Percentiles rank a stretch among this genome's conserved stretches.
Evolutionary conservation across 1,140 invertebrate genomes (phyloP).

Genomic region (Cheumatopsyche charites): DNA sequence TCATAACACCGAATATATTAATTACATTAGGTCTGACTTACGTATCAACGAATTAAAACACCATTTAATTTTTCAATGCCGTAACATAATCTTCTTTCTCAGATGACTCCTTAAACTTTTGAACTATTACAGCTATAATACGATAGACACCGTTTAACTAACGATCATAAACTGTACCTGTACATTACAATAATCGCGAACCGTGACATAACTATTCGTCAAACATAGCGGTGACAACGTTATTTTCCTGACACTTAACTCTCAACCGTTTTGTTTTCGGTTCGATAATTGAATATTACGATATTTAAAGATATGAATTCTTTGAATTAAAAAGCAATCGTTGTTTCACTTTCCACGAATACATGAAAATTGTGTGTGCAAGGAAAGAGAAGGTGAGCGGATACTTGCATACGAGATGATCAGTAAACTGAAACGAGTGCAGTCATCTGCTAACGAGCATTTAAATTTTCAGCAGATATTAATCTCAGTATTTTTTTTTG

Average conservation of each 20-base stretch:
- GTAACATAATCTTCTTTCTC: too few species aligned
- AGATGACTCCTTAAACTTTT: too few species aligned
- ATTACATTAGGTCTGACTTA: too few species aligned
- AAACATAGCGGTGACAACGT: conserved; percentile 24
- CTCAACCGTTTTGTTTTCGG: too few species aligned
- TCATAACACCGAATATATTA: too few species aligned
- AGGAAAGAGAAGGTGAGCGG: conserved; percentile 20
- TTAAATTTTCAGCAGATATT: conserved; percentile 9
- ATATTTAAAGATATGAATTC: too few species aligned
- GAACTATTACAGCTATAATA: background rate
- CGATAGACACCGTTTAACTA: background rate
- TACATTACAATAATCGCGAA: conserved; percentile 42
- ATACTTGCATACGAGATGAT: conserved; percentile 4
- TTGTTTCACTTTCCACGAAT: conserved; percentile 11
- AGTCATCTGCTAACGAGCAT: conserved; percentile 9
- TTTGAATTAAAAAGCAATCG: too few species aligned
- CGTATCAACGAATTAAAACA: too few species aligned
- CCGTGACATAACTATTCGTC: conserved; percentile 37
- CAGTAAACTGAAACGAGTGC: conserved; percentile 10
- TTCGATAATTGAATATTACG: too few species aligned
- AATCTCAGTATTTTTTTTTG: background rate
- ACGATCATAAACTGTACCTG: conserved; percentile 35
- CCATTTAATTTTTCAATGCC: too few species aligned
- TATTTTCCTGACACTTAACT: background rate
- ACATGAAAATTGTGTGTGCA: background rate